These are phyloP conservation scores for Melinopterus prodromus DNA, from an alignment of 2,888 invertebrate genomes.

Conservation along the genomic window DNA sequence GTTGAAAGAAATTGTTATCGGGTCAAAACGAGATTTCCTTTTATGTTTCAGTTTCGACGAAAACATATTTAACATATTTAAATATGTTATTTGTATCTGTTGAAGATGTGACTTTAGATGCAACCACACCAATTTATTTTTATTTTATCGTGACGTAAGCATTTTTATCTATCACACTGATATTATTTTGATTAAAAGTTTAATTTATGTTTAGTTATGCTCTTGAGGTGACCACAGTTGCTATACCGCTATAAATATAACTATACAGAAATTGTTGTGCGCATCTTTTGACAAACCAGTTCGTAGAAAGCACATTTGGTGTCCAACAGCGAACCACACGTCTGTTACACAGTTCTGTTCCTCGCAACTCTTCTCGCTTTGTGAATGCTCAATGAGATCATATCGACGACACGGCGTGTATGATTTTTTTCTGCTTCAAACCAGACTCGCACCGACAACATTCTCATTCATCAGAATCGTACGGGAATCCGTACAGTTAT, in stretches of 20 bases:
- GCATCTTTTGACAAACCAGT: slow-evolving; percentile 5
- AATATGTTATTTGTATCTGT: too few species aligned
- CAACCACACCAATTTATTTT: too few species aligned
- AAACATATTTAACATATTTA: too few species aligned
- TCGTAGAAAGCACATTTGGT: slow-evolving; percentile 6
- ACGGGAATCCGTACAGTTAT: slow-evolving; percentile 32
- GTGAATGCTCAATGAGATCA: slow-evolving; percentile 7
- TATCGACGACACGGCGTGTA: neutral
- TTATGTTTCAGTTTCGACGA: too few species aligned
- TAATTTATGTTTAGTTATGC: too few species aligned
- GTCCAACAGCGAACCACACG: neutral
- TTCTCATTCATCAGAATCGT: neutral
- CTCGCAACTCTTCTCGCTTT: neutral
- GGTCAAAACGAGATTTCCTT: too few species aligned
- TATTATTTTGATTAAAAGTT: too few species aligned
- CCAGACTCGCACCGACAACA: neutral
- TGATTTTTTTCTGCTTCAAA: neutral
- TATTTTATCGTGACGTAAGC: too few species aligned
- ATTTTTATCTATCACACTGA: too few species aligned
- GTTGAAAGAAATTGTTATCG: too few species aligned
- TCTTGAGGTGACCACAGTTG: too few species aligned
- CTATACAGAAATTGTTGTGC: neutral
- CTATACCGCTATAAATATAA: neutral
- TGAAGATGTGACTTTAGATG: too few species aligned
- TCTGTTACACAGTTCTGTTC: neutral